phyloP scores from a whole-genome alignment of 2,888 invertebrate genomes.

The Mimumesa dahlbomi region DNA sequence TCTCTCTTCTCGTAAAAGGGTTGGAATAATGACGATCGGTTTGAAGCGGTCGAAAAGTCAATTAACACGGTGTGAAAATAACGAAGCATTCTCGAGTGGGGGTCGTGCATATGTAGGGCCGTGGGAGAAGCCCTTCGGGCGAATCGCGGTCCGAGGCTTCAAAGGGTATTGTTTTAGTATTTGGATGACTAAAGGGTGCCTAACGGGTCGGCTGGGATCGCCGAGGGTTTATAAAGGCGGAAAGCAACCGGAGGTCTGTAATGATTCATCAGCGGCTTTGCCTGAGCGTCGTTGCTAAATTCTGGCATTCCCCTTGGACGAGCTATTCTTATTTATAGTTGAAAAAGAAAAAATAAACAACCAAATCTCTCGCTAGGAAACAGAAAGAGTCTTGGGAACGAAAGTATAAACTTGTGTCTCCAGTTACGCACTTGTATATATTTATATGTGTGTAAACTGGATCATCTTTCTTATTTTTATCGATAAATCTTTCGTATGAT shows the following conservation, averaged over 20 bases:
- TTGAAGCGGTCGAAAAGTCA: conserved; percentile 44
- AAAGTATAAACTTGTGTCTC: no score
- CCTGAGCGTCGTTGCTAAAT: conserved; percentile 14
- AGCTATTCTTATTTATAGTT: no score
- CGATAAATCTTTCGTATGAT: no score
- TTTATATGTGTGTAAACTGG: no score
- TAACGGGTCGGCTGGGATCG: background rate
- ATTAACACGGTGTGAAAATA: conserved; percentile 59
- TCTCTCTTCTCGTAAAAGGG: no score
- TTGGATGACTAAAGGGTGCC: conserved; percentile 5
- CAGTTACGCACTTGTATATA: no score
- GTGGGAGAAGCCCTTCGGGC: conserved; percentile 14
- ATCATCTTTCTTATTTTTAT: no score
- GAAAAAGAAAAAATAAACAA: no score
- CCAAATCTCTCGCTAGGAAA: no score
- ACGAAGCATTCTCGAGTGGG: conserved; percentile 44
- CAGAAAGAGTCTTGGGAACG: no score
- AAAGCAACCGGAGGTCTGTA: background rate
- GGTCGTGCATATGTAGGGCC: conserved; percentile 4
- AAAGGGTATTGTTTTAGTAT: conserved; percentile 56
- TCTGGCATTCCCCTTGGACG: conserved; percentile 8
- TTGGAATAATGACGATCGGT: no score
- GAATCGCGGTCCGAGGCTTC: conserved; percentile 22
- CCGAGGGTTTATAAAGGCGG: background rate
- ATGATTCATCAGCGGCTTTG: conserved; percentile 34